phyloP scores from a whole-genome alignment of 2,888 invertebrate species.

The Nipponacmea schrenckii region DNA sequence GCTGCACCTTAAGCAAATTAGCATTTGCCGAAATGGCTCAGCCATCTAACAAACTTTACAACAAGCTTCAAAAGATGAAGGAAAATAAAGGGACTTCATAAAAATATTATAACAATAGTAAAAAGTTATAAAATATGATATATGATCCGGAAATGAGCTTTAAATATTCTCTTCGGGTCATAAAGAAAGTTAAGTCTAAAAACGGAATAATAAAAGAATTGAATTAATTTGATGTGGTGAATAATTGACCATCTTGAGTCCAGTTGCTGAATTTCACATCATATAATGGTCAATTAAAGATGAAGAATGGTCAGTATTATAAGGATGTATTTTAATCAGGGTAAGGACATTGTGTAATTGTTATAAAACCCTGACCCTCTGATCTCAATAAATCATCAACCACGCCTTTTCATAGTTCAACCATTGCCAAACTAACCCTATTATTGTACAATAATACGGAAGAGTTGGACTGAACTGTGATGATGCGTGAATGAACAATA shows the following conservation, averaged over 20 bases:
- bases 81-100: no score
- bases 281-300: conserved; percentile 1
- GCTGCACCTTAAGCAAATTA: no score
- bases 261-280: conserved; percentile 9
- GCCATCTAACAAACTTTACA: no score
- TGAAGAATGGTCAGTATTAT: neutral
- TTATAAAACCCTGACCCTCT: neutral
- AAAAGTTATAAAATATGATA: neutral
- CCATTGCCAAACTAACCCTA: no score
- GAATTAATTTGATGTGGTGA: no score
- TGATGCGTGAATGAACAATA: no score
- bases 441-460: no score
- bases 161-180: neutral
- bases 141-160: conserved; percentile 1
- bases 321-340: neutral
- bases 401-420: no score
- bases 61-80: no score
- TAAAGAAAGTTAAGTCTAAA: neutral
- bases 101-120: neutral
- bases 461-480: no score
- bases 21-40: no score
- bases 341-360: neutral
- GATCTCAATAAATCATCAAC: neutral
- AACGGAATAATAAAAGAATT: no score
- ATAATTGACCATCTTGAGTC: neutral